These are phyloP conservation scores for Siderastrea radians DNA, from an alignment of 92 coral and sea anemone species.

Conservation along the genomic window DNA sequence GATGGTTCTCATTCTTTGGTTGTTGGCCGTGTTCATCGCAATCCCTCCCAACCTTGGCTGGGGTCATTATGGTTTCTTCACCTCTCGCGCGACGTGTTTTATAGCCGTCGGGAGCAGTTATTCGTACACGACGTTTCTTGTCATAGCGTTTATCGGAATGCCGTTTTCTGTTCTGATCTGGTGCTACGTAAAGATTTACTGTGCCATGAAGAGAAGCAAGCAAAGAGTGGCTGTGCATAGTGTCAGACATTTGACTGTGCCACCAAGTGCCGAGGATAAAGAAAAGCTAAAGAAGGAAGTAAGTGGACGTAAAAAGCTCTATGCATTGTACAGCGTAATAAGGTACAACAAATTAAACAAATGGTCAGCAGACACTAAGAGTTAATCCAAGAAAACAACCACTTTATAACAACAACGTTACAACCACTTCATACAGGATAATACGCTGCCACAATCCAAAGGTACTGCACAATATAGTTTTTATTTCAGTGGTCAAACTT, in stretches of 20 bases:
- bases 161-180: constrained; percentile 80
- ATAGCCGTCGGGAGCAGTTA: constrained; percentile 80
- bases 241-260: constrained; percentile 8
- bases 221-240: constrained; percentile 48
- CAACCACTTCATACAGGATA: no score
- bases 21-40: constrained; percentile 47
- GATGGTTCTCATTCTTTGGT: constrained; percentile 68
- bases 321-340: no score
- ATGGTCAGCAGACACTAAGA: no score
- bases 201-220: constrained; percentile 70
- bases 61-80: constrained; percentile 79
- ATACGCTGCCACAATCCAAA: no score
- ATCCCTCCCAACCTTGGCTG: constrained; percentile 83
- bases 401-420: no score
- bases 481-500: no score
- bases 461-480: no score
- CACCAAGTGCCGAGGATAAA: constrained; percentile 3
- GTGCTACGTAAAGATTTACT: constrained; percentile 76
- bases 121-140: constrained; percentile 78
- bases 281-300: constrained; percentile 57
- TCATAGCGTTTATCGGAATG: constrained; percentile 71
- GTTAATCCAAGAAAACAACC: no score
- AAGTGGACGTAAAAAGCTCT: background rate
- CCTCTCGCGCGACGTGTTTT: constrained; percentile 84
- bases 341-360: no score